phyloP scores from a whole-genome alignment of 2,797 vertebrate species.

The Apogon talboti region DNA sequence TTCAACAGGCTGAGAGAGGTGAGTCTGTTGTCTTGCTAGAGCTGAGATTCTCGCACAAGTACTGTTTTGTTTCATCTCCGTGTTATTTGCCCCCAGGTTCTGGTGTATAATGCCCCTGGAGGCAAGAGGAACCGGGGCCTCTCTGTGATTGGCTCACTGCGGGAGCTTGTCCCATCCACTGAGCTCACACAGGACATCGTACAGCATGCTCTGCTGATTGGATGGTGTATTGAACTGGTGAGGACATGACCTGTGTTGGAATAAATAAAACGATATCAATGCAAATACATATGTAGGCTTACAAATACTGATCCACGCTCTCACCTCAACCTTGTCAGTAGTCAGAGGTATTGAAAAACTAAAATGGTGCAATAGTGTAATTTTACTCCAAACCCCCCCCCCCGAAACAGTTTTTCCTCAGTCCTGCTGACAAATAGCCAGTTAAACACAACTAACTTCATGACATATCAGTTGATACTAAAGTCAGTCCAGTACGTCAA shows the following conservation, averaged over 20 bases:
- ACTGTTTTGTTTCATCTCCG: background rate
- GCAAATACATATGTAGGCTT: too few species aligned
- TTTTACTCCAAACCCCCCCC: too few species aligned
- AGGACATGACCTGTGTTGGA: conserved; percentile 37
- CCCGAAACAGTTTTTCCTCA: too few species aligned
- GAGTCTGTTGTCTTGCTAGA: fast-evolving
- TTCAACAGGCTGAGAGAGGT: conserved; percentile 83
- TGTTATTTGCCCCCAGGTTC: conserved; percentile 75
- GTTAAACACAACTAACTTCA: too few species aligned
- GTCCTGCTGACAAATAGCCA: too few species aligned
- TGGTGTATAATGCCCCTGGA: conserved; percentile 88
- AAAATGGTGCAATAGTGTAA: too few species aligned
- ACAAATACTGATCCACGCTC: too few species aligned
- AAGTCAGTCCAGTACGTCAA: too few species aligned
- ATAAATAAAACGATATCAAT: background rate
- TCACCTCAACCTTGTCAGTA: too few species aligned
- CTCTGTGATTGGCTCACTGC: conserved; percentile 87
- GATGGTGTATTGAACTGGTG: conserved; percentile 97
- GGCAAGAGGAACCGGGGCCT: conserved; percentile 93
- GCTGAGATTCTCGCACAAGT: background rate
- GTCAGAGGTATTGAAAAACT: too few species aligned
- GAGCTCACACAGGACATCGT: conserved; percentile 82
- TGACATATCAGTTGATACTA: too few species aligned
- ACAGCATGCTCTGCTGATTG: conserved; percentile 86
- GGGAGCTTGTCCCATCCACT: conserved; percentile 81